Conservation (phyloP, 2,113 vertebrate genomes). For the Collichthys lucidus region DNA sequence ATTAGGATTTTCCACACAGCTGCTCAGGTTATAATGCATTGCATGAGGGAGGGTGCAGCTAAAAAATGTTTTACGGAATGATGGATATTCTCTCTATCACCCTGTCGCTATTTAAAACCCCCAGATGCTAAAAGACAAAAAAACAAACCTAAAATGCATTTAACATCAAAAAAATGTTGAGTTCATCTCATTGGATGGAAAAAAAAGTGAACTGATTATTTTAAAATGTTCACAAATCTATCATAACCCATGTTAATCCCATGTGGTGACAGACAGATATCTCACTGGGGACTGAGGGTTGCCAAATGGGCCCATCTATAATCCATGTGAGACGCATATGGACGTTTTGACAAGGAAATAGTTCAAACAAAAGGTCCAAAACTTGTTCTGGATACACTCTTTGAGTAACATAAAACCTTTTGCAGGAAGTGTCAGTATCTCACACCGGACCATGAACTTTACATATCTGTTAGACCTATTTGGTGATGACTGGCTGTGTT, state of each 20-base stretch:
- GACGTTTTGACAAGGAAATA: not conserved
- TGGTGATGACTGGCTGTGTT: constrained; percentile 29
- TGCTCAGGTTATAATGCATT: not conserved
- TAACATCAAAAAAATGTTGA: not conserved
- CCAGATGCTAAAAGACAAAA: not conserved
- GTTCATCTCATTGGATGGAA: not conserved
- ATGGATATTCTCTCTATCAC: not conserved
- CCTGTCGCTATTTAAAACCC: not conserved
- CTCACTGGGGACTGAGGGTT: not conserved
- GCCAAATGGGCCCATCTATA: not conserved
- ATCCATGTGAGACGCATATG: not conserved
- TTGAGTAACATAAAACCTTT: constrained; percentile 8
- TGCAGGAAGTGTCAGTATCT: constrained; percentile 7
- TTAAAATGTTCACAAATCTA: not conserved
- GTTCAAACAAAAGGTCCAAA: not conserved
- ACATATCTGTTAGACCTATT: not conserved
- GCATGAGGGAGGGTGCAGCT: too few species aligned
- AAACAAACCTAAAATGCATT: not conserved
- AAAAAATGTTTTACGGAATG: too few species aligned
- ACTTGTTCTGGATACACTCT: not conserved
- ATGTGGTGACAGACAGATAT: not conserved
- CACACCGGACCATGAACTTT: not conserved
- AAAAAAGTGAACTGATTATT: not conserved
- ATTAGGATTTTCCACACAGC: not conserved
- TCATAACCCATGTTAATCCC: not conserved